Conservation (phyloP, 1,140 invertebrate genomes). For the Formica exsecta region DNA sequence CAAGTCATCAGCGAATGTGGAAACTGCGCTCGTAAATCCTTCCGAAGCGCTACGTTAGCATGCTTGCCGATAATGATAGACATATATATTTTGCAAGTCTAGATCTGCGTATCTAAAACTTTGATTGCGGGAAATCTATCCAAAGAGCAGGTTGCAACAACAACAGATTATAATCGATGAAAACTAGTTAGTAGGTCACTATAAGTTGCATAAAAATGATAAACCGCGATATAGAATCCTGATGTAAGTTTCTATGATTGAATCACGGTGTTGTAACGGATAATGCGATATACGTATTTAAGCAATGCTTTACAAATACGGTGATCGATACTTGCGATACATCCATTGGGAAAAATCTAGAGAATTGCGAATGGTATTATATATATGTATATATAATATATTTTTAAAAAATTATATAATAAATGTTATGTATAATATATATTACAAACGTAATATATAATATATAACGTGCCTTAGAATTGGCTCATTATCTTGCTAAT, state of each 20-base stretch:
- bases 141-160: not conserved
- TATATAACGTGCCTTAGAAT: no score
- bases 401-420: no score
- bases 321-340: not conserved
- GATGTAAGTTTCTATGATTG: constrained; percentile 10
- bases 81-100: not conserved
- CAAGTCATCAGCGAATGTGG: constrained; percentile 60
- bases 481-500: no score
- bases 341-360: not conserved
- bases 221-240: constrained; percentile 37
- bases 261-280: not conserved
- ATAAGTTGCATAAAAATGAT: constrained; percentile 33
- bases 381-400: not conserved
- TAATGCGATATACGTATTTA: constrained; percentile 18
- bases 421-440: no score
- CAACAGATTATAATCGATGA: constrained; percentile 33
- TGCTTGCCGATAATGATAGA: no score
- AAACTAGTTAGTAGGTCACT: not conserved
- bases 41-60: constrained; percentile 56
- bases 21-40: constrained; percentile 78
- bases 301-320: not conserved
- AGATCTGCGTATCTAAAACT: not conserved
- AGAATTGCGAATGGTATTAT: not conserved
- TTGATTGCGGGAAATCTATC: not conserved
- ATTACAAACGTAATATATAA: no score